Percentiles rank a stretch among this genome's conserved stretches.
Conservation (phyloP, 2,113 vertebrate genomes). For the Tupaia tana region DNA sequence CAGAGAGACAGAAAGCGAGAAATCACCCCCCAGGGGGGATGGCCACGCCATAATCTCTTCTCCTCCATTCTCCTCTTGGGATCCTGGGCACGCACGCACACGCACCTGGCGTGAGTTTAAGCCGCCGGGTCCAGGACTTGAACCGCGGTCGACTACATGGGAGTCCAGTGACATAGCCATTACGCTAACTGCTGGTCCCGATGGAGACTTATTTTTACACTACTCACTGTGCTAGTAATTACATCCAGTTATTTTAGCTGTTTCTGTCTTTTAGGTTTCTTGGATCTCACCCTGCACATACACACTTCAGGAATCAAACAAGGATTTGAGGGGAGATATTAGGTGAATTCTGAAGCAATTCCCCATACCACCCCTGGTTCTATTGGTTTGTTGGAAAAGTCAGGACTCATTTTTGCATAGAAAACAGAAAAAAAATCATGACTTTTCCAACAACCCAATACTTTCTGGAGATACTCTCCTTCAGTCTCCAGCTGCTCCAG, state of each 20-base stretch:
- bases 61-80: too few species aligned
- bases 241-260: not conserved
- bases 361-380: not conserved
- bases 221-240: not conserved
- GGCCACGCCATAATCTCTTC: too few species aligned
- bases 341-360: not conserved
- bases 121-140: too few species aligned
- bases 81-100: too few species aligned
- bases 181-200: too few species aligned
- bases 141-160: too few species aligned
- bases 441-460: not conserved
- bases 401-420: too few species aligned
- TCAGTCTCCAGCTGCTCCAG: not conserved
- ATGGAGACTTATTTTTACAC: not conserved
- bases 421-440: not conserved
- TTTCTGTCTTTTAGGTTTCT: conserved; percentile 7
- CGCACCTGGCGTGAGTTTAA: too few species aligned
- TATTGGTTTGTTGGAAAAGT: too few species aligned
- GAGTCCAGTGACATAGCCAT: too few species aligned
- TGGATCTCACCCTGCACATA: not conserved
- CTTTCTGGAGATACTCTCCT: not conserved
- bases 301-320: not conserved
- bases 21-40: too few species aligned
- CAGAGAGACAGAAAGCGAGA: too few species aligned
- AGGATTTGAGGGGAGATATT: not conserved